These are phyloP conservation scores for Ditylenchus weischeri DNA, from an alignment of 2,888 invertebrate genomes.

Conservation along the genomic window DNA sequence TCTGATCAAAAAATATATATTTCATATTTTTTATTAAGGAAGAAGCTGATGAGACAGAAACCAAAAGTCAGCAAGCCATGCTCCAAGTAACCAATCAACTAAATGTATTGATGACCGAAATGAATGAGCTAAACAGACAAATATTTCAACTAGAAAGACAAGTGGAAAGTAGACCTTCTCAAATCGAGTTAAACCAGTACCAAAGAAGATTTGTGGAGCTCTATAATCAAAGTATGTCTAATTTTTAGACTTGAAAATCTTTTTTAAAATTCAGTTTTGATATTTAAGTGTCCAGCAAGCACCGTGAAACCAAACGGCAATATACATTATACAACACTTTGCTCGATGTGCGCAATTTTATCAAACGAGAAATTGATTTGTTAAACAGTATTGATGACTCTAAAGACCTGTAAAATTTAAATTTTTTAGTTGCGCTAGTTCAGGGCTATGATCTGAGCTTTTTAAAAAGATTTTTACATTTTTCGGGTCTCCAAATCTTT, in stretches of 20 bases:
- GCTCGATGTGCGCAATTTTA: conserved; percentile 86
- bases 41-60: too few relatives aligned
- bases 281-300: conserved; percentile 80
- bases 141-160: conserved; percentile 77
- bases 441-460: too few relatives aligned
- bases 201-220: conserved; percentile 91
- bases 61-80: too few relatives aligned
- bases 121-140: conserved; percentile 26
- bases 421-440: not conserved
- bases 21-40: too few relatives aligned
- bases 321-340: conserved; percentile 91
- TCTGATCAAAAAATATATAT: too few relatives aligned
- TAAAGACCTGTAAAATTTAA: conserved; percentile 79
- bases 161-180: conserved; percentile 85
- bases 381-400: conserved; percentile 84
- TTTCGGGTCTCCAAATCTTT: too few relatives aligned
- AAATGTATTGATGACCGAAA: conserved; percentile 12
- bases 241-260: not conserved
- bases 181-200: conserved; percentile 89
- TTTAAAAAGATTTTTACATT: too few relatives aligned
- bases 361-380: conserved; percentile 79
- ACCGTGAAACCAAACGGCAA: conserved; percentile 94
- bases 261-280: not conserved
- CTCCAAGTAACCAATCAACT: conserved; percentile 16
- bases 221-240: conserved; percentile 71